Evolutionary conservation across 2,888 invertebrate genomes (phyloP).

Genomic region (Amorpha juglandis): DNA sequence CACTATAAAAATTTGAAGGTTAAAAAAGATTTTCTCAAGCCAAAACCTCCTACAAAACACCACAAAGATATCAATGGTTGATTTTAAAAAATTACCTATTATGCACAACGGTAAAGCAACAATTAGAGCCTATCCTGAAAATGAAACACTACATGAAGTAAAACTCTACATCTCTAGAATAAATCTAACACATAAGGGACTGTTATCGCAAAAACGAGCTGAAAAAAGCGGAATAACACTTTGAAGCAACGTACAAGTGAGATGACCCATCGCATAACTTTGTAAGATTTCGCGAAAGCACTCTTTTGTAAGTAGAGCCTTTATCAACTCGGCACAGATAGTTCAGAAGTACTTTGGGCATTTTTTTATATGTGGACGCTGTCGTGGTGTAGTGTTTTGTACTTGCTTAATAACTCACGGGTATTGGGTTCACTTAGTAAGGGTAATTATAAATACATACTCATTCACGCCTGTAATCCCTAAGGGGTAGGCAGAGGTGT

Average conservation of each 20-base stretch:
- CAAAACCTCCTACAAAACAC: too few relatives aligned
- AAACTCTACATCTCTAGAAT: too few relatives aligned
- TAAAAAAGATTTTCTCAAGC: too few relatives aligned
- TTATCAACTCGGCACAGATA: constrained; percentile 49
- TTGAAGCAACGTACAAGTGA: constrained; percentile 48
- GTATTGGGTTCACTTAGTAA: not conserved
- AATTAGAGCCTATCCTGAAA: not conserved
- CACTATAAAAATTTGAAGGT: too few relatives aligned
- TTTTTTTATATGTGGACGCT: not conserved
- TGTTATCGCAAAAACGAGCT: constrained; percentile 23
- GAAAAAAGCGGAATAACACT: constrained; percentile 33
- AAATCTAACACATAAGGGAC: not conserved
- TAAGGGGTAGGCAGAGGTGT: too few relatives aligned
- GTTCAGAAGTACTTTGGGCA: constrained; percentile 46
- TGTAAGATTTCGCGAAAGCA: constrained; percentile 55
- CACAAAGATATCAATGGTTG: too few relatives aligned
- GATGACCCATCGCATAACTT: constrained; percentile 56
- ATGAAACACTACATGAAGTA: not conserved
- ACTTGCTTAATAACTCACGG: not conserved
- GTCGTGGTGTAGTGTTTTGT: not conserved
- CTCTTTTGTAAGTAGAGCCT: constrained; percentile 54
- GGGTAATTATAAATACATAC: too few relatives aligned
- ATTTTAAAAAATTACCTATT: not conserved
- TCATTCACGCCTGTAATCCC: too few relatives aligned
- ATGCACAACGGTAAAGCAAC: not conserved